Base-by-base conservation (phyloP, 2,113 vertebrate genomes). In the Ailurus styani region DNA sequence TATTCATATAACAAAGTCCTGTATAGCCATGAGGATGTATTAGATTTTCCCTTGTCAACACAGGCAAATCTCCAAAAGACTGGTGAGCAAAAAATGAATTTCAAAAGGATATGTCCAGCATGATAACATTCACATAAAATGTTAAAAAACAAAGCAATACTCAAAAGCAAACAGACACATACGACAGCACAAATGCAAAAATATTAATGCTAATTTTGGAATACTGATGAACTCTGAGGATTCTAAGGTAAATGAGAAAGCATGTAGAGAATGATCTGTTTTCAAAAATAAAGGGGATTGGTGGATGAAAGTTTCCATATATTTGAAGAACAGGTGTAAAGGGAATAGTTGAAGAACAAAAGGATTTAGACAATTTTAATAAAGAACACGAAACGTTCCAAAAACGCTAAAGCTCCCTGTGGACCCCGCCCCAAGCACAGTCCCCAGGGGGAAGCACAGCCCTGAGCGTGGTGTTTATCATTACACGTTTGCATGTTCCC, bases 1-100 rank as follows among this genome's bases (percentile, higher is more conserved):
- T 92, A 87, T 84, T 96, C 82, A 45, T 47, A 47, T 87, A 85
- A 88, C 18, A 73, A 97, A 93, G 84, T 42, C 85, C 15, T 7
- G 86, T 7, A 52, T 0, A 62, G 62, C 27, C 25, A 15, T 34
- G 34, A 92, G 55, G 84, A 60, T 62, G 31, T 92, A 57, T 23
- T 70, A 77, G 27, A 91, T 85, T 77, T 55, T 87, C 37, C 70
- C 54, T 66, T 86, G 57, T 90, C 81, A 77, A 85, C 17, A 87
- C 7, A 88, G 34, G 29, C 8, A 82, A 62, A 47, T 83, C 52
- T 95, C 21, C 23, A 50, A 70, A 37, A 54, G 54, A 54, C 5
- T 25, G 50, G 40, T 34, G 37, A 64, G 31, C 57, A 21, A 84
- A 96, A 86, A 34, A 34, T 10, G 18, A 78, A 25, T 96, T 96